Base-by-base conservation (phyloP, 2,888 invertebrate species). In the Pseudococcus viburni region DNA sequence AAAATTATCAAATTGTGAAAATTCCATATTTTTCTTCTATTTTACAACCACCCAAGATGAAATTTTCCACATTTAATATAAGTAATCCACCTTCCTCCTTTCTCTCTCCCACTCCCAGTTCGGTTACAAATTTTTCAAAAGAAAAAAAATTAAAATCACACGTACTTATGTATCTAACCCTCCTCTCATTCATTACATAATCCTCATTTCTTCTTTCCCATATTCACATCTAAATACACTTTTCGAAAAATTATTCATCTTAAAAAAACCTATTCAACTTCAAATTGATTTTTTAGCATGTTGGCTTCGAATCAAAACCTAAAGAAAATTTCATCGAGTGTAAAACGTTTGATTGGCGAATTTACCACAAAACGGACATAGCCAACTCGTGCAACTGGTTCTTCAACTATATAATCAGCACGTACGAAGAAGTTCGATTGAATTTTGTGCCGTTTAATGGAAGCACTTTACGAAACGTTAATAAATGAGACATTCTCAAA, bases 331-430 rank as follows among this genome's bases (percentile, higher is more conserved):
- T 68, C 68, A 22, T 26, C 68, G 26, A 68, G 22, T 22, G 26
- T 26, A 22, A 59, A 59, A 73, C 33, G 73, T 73, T 73, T 17
- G 33, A 68, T 73, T 73, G 26, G 73, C 33, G 33, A 73, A 73
- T 73, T 73, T 73, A 33, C 73, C 17, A 33, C 73, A 39, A 73
- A 73, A 73, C 33, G 73, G 73, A 17, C 73, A 26, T 39, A 17
- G 33, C 46, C 19, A 83, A 83, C 19, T 46, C 46, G 80, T 46
- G 22, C 80, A 83, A 83, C 80, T 83, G 80, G 80, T 83, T 83
- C 19, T 83, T 83, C 80, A 83, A 83, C 80, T 83, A 46, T 33
- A 17, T 42, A 42, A 19, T 46, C 80, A 19, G 19, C 46, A 46
- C n/a, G 8, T 33, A 77, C n/a, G 39, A 77, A 77, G 68, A 68